These are phyloP conservation scores for Coregonus clupeaformis DNA, from an alignment of 2,113 vertebrate genomes.

Conservation along the genomic window DNA sequence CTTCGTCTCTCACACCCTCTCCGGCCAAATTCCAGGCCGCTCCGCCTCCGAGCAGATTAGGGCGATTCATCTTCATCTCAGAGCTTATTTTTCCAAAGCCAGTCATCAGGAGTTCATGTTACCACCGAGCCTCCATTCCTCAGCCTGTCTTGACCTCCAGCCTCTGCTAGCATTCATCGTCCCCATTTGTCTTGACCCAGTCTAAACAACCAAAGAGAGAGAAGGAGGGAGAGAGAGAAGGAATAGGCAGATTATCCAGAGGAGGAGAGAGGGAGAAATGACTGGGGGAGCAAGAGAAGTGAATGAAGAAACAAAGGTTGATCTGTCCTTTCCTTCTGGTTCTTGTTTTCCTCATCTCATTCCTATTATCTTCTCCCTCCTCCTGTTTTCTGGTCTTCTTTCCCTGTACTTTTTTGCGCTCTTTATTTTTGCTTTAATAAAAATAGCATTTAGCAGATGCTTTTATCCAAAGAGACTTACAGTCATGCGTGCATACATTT, in stretches of 20 bases:
- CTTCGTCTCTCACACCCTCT: conserved; percentile 47
- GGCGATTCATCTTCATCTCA: conserved; percentile 35
- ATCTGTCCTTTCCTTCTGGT: too few species aligned
- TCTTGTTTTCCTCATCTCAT: not conserved
- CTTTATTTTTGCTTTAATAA: not conserved
- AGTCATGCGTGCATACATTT: too few species aligned
- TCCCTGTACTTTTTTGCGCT: conserved; percentile 10
- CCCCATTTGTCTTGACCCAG: conserved; percentile 66
- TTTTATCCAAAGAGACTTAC: too few species aligned
- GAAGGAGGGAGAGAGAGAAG: conserved; percentile 31
- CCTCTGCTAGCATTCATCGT: conserved; percentile 49
- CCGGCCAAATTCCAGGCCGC: conserved; percentile 15
- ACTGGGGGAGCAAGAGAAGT: not conserved
- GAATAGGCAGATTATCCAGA: conserved; percentile 23
- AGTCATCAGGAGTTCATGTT: conserved; percentile 54
- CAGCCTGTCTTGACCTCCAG: conserved; percentile 20
- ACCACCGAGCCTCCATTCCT: conserved; percentile 23
- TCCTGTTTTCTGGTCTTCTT: not conserved
- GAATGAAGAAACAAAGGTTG: too few species aligned
- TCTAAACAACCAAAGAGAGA: conserved; percentile 65
- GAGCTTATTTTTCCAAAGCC: conserved; percentile 34
- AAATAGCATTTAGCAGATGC: too few species aligned
- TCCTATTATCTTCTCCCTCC: not conserved
- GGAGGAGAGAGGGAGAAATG: conserved; percentile 37
- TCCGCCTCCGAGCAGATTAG: conserved; percentile 17